phyloP scores from a whole-genome alignment of 2,888 invertebrate species.

The Agrotis clavis region DNA sequence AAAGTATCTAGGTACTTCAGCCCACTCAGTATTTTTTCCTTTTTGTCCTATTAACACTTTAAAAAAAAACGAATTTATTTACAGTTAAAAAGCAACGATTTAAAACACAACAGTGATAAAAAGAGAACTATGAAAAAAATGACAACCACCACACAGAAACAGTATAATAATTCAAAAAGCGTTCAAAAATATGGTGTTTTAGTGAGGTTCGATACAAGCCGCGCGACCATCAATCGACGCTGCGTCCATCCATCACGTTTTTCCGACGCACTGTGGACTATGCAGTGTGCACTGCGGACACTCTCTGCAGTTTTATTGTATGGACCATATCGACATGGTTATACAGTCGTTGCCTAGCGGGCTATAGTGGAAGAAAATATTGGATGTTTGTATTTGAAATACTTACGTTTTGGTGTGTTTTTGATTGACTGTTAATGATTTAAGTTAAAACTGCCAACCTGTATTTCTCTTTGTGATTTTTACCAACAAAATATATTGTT shows the following conservation, averaged over 20 bases:
- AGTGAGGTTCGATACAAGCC: slow-evolving; percentile 22
- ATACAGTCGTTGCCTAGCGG: neutral
- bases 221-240: slow-evolving; percentile 40
- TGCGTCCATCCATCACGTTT: slow-evolving; percentile 55
- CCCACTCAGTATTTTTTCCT: neutral
- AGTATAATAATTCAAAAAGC: slow-evolving; percentile 38
- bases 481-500: neutral
- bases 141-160: neutral
- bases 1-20: no score
- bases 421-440: neutral
- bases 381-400: slow-evolving; percentile 1
- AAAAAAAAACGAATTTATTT: no score
- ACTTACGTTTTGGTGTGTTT: neutral
- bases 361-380: neutral
- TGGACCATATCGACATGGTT: slow-evolving; percentile 3
- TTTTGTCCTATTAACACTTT: no score
- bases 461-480: neutral
- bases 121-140: neutral
- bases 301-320: slow-evolving; percentile 39
- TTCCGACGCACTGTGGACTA: slow-evolving; percentile 23
- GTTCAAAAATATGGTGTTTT: slow-evolving; percentile 33
- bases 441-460: no score
- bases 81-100: neutral
- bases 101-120: neutral
- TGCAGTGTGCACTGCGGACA: slow-evolving; percentile 7